Evolutionary conservation across 2,113 vertebrate genomes (phyloP).

Genomic region (human): DNA sequence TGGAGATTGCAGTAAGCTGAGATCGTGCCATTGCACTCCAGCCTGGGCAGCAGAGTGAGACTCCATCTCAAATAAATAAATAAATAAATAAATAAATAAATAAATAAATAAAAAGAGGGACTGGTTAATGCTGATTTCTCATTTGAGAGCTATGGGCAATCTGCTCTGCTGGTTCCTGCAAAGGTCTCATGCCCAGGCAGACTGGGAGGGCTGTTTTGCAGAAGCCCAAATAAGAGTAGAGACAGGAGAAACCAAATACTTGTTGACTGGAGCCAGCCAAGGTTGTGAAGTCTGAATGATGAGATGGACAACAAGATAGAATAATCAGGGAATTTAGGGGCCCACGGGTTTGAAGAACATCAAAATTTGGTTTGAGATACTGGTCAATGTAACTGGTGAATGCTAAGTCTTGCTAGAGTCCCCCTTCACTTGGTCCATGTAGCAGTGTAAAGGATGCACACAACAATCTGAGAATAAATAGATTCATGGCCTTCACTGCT

Average conservation of each 20-base stretch:
- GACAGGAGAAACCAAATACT: neutral
- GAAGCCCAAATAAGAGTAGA: neutral
- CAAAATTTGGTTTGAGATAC: neutral
- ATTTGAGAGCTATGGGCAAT: neutral
- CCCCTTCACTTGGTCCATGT: neutral
- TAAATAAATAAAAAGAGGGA: neutral
- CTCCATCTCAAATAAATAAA: too few species aligned
- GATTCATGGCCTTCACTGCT: neutral
- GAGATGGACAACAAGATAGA: neutral
- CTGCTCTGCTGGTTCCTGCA: neutral
- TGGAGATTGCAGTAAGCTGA: too few species aligned
- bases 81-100: too few species aligned
- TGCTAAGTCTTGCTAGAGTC: neutral
- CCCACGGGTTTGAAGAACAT: neutral
- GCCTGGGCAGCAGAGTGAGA: too few species aligned
- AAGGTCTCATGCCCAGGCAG: neutral
- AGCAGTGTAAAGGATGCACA: neutral
- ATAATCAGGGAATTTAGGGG: neutral
- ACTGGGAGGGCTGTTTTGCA: neutral
- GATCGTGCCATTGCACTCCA: too few species aligned
- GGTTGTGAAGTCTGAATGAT: neutral
- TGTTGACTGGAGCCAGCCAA: neutral
- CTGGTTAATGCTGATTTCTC: neutral
- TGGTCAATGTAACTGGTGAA: neutral
- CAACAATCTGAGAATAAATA: neutral